Conservation (phyloP, 1,140 invertebrate species). For the Drosophila ercepeae region DNA sequence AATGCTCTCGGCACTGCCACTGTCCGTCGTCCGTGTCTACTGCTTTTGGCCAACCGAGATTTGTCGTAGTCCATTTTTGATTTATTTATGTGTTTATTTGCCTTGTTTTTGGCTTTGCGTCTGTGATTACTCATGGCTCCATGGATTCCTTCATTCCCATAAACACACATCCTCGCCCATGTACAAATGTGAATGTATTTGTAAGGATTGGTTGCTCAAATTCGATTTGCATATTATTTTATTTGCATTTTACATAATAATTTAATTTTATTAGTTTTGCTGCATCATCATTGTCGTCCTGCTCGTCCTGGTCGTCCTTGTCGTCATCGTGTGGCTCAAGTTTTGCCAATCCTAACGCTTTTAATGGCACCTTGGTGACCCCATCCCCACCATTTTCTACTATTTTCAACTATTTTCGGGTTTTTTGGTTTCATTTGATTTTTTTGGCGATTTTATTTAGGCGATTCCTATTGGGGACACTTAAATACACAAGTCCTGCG, state of each 20-base stretch:
- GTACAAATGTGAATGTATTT: not conserved
- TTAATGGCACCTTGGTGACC: slow-evolving; percentile 44
- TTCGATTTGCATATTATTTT: slow-evolving; percentile 80
- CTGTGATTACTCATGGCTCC: slow-evolving; percentile 74
- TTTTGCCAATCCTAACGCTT: slow-evolving; percentile 41
- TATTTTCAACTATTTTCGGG: slow-evolving; percentile 13
- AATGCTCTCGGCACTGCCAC: slow-evolving; percentile 48
- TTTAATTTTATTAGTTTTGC: slow-evolving; percentile 81
- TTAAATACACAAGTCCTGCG: slow-evolving; percentile 62
- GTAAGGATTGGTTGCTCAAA: slow-evolving; percentile 7
- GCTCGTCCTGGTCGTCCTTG: not conserved
- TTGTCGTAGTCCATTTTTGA: slow-evolving; percentile 79
- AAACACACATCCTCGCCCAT: not conserved
- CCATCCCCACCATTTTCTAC: not conserved
- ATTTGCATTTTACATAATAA: slow-evolving; percentile 80
- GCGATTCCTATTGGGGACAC: slow-evolving; percentile 68
- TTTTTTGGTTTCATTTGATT: slow-evolving; percentile 11
- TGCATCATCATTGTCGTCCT: slow-evolving; percentile 52
- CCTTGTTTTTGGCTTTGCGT: slow-evolving; percentile 74
- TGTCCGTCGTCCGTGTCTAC: slow-evolving; percentile 24
- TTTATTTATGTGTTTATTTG: slow-evolving; percentile 82
- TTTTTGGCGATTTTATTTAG: slow-evolving; percentile 9
- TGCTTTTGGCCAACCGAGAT: slow-evolving; percentile 67
- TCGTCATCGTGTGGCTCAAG: slow-evolving; percentile 23
- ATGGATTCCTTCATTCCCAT: not conserved